These are phyloP conservation scores for Eurosta solidaginis DNA, from an alignment of 1,140 invertebrate genomes.

Conservation along the genomic window DNA sequence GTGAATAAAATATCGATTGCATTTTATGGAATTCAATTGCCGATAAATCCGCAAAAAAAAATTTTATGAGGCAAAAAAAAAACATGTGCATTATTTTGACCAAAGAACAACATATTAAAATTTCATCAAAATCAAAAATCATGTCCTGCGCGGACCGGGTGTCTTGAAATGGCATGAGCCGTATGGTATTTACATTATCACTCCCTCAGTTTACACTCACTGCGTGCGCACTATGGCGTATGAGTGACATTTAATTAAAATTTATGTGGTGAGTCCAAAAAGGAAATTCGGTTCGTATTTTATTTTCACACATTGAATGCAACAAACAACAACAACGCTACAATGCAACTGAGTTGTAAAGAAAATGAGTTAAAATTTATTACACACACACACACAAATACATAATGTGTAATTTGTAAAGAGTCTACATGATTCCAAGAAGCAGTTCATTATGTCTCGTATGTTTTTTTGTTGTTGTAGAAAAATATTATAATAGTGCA, in stretches of 20 bases:
- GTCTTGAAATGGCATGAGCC: too few species aligned
- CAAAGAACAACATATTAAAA: too few species aligned
- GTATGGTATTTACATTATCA: too few species aligned
- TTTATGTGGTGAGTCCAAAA: slow-evolving; percentile 33
- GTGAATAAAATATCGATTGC: too few species aligned
- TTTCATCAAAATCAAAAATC: too few species aligned
- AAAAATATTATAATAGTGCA: background rate
- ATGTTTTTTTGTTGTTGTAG: background rate
- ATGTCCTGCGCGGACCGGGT: too few species aligned
- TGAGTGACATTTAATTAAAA: slow-evolving; percentile 38
- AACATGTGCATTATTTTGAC: too few species aligned
- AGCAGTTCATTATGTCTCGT: background rate
- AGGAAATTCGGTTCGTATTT: slow-evolving; percentile 32
- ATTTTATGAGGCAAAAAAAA: too few species aligned
- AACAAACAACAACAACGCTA: background rate
- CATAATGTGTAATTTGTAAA: background rate
- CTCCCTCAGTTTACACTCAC: background rate
- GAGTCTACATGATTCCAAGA: too few species aligned
- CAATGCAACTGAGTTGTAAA: background rate
- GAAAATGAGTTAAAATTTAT: background rate
- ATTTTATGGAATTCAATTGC: too few species aligned
- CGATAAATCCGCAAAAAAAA: too few species aligned
- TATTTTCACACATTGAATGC: slow-evolving; percentile 21
- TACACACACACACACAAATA: background rate
- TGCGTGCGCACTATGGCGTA: slow-evolving; percentile 15